A percentile compares a stretch with the other conserved stretches of the same genome.
Evolutionary conservation across 2,888 invertebrate species (phyloP).

Genomic region (Sarcophaga caerulescens): DNA sequence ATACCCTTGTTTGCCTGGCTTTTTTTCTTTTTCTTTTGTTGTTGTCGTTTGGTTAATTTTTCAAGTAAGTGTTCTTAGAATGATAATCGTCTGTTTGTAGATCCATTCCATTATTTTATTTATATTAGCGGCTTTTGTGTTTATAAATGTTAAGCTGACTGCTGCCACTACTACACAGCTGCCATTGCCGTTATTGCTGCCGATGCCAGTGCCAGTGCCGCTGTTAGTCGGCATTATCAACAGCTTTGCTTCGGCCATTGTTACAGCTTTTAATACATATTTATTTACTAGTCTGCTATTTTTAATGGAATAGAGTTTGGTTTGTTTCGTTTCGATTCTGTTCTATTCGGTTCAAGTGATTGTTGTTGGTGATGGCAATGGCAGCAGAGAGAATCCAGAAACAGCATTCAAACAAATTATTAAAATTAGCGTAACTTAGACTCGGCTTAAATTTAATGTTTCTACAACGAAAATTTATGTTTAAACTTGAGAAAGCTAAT

Average conservation of each 20-base stretch:
- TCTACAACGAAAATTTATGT: constrained; percentile 56
- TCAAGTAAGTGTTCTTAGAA: constrained; percentile 31
- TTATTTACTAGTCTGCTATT: neutral
- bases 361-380: neutral
- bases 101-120: constrained; percentile 31
- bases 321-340: no score
- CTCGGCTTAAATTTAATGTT: constrained; percentile 52
- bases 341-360: neutral
- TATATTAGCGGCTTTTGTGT: constrained; percentile 29
- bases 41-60: neutral
- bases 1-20: neutral
- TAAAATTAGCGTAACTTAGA: constrained; percentile 52
- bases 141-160: constrained; percentile 2
- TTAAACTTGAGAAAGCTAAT: constrained; percentile 59
- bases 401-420: constrained; percentile 50
- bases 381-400: constrained; percentile 2
- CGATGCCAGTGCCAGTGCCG: neutral
- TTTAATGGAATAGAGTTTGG: neutral
- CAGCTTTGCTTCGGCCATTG: constrained; percentile 7
- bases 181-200: neutral
- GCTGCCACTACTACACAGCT: neutral
- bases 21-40: neutral
- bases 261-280: constrained; percentile 14
- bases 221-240: constrained; percentile 4
- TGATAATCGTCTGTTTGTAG: constrained; percentile 39